A percentile compares a stretch with the other conserved stretches of the same genome.
These are phyloP conservation scores for Vipera ursinii DNA, from an alignment of 2,797 vertebrate species.

Conservation along the genomic window DNA sequence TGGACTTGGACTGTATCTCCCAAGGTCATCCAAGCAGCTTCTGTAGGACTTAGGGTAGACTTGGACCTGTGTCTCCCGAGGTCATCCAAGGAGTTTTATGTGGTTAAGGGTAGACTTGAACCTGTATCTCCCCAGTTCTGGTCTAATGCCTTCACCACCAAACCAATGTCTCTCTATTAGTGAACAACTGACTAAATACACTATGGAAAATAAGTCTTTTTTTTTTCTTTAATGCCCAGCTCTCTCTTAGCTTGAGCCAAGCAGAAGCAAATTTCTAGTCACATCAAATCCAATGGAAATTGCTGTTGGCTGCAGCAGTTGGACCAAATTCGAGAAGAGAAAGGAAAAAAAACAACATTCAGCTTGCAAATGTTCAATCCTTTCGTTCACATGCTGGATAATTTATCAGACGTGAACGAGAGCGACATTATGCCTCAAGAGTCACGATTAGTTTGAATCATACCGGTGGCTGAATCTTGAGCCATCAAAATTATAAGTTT, in stretches of 20 bases:
- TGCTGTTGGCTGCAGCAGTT: neutral
- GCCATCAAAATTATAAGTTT: constrained; percentile 1
- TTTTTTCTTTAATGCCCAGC: neutral
- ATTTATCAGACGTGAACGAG: neutral
- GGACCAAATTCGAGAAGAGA: constrained; percentile 37
- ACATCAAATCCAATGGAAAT: neutral
- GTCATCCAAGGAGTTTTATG: neutral
- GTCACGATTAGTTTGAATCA: constrained; percentile 16
- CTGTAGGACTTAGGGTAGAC: neutral
- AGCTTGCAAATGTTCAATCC: constrained; percentile 30
- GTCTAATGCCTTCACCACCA: neutral
- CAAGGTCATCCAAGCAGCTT: too few species aligned
- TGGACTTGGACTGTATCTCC: too few species aligned
- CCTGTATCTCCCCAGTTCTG: neutral
- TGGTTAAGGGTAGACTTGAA: neutral
- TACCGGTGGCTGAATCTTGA: neutral
- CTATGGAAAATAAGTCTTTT: constrained; percentile 11
- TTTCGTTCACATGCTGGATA: neutral
- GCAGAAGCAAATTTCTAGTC: neutral
- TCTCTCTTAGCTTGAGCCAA: neutral
- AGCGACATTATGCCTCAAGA: neutral
- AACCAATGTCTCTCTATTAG: neutral
- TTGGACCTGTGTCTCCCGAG: neutral
- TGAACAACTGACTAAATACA: constrained; percentile 13
- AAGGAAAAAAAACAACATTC: constrained; percentile 17